Base-by-base conservation (phyloP, 2,113 vertebrate species). In the Pipa parva region DNA sequence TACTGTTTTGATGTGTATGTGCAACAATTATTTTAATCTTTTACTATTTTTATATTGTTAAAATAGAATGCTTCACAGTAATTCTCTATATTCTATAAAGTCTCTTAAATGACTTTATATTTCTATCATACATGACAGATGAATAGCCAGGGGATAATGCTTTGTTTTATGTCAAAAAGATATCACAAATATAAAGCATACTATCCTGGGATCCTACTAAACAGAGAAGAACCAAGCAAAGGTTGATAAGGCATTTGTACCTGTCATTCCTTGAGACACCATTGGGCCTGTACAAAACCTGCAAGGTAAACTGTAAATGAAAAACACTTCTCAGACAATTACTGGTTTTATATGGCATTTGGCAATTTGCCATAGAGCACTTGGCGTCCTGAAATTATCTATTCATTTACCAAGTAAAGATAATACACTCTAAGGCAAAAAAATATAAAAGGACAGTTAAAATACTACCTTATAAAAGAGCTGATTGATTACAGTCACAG, bases 111-210 rank as follows among this genome's bases (percentile, higher is more conserved):
- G 79, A 83, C 81, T 79, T 87, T 80, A 86, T 89, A 83, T 78
- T 89, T 82, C 82, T n/a, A n/a, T 84, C 82, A 80, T 79, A 77
- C 77, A 55, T 84, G 88, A 85, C 86, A 89, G 83, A 82, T 88
- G 87, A 87, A 80, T 74, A 80, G 80, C 81, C 87, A 74, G 81
- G 22, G 57, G 85, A 85, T 87, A n/a, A 84, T 75, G 63, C 27
- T 71, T 79, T 73, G 79, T 80, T 81, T 78, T 82, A 82, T 79
- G 73, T 87, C 82, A 85, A 81, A 76, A 79, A 79, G 83, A 86
- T 90, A 90, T 89, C 90, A 89, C 88, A 91, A 87, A 84, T 86
- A 88, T 91, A 89, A 90, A 89, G 84, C 75, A 80, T 18, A 37
- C 71, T 81, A 77, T 76, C 78, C 74, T 85, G 87, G 81, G 87